Evolutionary conservation across 2,113 vertebrate genomes (phyloP), one percentile per base, ranked within the genome.

Genomic region (Chelonoidis abingdonii): DNA sequence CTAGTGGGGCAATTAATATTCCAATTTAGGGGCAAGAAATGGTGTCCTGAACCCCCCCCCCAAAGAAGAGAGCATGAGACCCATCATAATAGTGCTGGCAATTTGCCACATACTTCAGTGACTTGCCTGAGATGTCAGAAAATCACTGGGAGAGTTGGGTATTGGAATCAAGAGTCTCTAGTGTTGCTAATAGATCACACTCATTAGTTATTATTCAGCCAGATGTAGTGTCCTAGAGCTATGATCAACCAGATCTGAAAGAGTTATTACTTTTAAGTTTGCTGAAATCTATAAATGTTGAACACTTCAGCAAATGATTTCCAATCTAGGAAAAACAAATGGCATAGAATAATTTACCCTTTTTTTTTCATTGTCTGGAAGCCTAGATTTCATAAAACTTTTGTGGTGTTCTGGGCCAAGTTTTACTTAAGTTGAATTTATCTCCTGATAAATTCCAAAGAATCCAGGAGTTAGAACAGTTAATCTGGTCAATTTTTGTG

Each of bases 61-160:
- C 44, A 44, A 44, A 44, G 44, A 44, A 6, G 44, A 44, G 44
- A 44, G 44, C 6, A 7, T 44, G 6, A 44, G 44, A 44, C 44
- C 44, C 44, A 44, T 44, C 44, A 44, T 44, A 44, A 44, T 44
- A 44, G 6, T 44, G 8, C 44, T 6, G 2, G 44, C 44, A 44
- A 44, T 44, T 44, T 44, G 44, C 44, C 44, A 44, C 44, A 44
- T 44, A 84, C 72, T 80, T 83, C 62, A 53, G 16, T 88, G 87
- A 41, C 95, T 88, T 95, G 93, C 89, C 94, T 86, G 95, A 97
- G 92, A 94, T 97, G 96, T 88, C 17, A 78, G 80, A 21, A 91
- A 96, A 97, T 96, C 95, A 83, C 79, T 87, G 87, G 72, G 56
- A 91, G 84, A 94, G 80, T 87, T 94, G 92, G 93, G 90, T 89